phyloP scores from a whole-genome alignment of 1,140 invertebrate species.

The Conus ventricosus region DNA sequence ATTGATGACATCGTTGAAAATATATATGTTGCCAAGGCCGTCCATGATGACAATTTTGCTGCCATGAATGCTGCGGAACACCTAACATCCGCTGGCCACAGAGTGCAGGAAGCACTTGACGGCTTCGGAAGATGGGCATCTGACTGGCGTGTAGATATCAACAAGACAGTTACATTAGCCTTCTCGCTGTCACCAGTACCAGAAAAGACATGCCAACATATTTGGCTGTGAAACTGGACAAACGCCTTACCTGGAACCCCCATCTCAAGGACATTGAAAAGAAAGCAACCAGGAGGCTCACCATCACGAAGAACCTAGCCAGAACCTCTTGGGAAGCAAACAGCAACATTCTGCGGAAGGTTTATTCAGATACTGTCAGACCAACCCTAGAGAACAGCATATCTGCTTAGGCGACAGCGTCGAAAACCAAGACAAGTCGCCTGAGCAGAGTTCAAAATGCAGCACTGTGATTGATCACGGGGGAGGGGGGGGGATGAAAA shows the following conservation, averaged over 20 bases:
- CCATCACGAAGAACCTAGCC: neutral
- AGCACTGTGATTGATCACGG: neutral
- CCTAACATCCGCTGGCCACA: neutral
- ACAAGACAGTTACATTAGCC: neutral
- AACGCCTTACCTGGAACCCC: neutral
- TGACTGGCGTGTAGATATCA: neutral
- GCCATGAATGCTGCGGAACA: neutral
- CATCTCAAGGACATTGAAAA: neutral
- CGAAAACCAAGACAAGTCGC: neutral
- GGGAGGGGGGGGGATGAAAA: constrained; percentile 1
- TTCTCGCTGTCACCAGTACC: neutral
- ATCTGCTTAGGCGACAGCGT: neutral
- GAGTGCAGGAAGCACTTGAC: constrained; percentile 32
- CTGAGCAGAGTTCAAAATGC: neutral
- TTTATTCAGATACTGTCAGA: neutral
- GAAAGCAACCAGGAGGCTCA: neutral
- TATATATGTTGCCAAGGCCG: neutral
- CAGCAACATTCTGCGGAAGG: neutral
- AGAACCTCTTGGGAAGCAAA: neutral
- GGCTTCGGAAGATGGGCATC: neutral
- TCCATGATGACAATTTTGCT: neutral
- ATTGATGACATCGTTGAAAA: constrained; percentile 8
- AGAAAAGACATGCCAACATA: neutral
- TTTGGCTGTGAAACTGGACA: neutral
- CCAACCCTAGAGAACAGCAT: neutral